Evolutionary conservation across 2,888 invertebrate species (phyloP).

Genomic region (Dryomyza anilis): DNA sequence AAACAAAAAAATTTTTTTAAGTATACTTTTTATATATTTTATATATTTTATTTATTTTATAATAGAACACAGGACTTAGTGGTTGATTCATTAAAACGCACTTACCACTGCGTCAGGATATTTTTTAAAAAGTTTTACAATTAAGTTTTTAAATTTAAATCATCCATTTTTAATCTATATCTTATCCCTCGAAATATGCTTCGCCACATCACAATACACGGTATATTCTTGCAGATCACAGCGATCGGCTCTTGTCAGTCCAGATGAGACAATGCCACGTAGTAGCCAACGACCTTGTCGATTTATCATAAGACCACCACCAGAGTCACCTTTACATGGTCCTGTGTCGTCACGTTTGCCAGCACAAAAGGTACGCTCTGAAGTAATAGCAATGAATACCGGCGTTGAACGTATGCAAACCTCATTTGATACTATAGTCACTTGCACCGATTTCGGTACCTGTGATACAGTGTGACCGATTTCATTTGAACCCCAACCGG

Average conservation of each 20-base stretch:
- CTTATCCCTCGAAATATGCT: constrained; percentile 65
- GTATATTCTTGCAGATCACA: constrained; percentile 70
- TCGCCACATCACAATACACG: constrained; percentile 70
- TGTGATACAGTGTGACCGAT: constrained; percentile 44
- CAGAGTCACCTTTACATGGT: constrained; percentile 67
- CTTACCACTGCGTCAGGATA: no score
- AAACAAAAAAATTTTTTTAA: no score
- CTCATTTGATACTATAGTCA: constrained; percentile 63
- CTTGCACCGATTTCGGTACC: constrained; percentile 59
- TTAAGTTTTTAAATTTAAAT: no score
- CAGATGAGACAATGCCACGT: constrained; percentile 64
- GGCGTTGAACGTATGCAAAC: constrained; percentile 62
- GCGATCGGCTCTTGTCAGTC: constrained; percentile 53
- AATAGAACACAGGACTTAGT: no score
- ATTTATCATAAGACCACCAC: constrained; percentile 64
- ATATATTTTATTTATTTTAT: no score
- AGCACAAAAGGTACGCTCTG: constrained; percentile 54
- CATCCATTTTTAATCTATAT: no score
- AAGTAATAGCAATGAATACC: constrained; percentile 41
- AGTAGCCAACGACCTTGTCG: constrained; percentile 59
- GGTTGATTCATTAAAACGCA: no score
- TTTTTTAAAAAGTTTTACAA: no score
- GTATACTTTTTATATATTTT: no score
- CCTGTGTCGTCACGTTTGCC: constrained; percentile 54
- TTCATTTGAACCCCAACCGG: constrained; percentile 65